phyloP scores from a whole-genome alignment of 2,797 vertebrate species.

The Clarias fuscus region DNA sequence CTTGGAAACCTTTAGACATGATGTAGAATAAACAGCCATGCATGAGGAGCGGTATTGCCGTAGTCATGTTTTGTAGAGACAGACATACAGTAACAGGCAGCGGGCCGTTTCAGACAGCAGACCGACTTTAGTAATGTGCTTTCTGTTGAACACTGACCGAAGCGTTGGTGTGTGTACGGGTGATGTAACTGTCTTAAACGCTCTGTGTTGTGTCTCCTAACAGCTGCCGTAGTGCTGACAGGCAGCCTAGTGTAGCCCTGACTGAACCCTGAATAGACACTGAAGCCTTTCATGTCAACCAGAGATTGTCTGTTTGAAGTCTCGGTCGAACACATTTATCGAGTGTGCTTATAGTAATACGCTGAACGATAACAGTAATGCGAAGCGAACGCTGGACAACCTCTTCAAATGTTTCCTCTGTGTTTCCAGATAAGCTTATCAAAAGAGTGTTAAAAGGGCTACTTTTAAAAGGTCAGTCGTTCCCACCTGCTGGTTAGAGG shows the following conservation, averaged over 20 bases:
- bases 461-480: constrained; percentile 32
- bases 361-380: constrained; percentile 56
- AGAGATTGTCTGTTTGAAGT: constrained; percentile 59
- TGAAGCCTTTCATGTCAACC: constrained; percentile 57
- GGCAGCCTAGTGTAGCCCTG: constrained; percentile 45
- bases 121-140: neutral
- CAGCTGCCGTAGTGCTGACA: constrained; percentile 55
- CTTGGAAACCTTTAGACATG: neutral
- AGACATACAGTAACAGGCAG: neutral
- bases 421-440: constrained; percentile 42
- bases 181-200: constrained; percentile 35
- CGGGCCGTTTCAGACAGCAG: neutral
- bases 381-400: constrained; percentile 55
- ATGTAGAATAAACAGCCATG: neutral
- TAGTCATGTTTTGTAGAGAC: neutral
- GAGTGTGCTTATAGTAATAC: constrained; percentile 51
- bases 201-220: constrained; percentile 54
- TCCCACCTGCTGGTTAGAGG: constrained; percentile 51
- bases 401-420: constrained; percentile 42
- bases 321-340: constrained; percentile 51
- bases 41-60: neutral
- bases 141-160: constrained; percentile 5
- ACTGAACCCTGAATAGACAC: constrained; percentile 51
- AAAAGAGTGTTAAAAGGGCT: constrained; percentile 43
- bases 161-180: constrained; percentile 20